Base-by-base conservation (phyloP, 2,113 vertebrate species). In the Phyllopteryx taeniolatus region DNA sequence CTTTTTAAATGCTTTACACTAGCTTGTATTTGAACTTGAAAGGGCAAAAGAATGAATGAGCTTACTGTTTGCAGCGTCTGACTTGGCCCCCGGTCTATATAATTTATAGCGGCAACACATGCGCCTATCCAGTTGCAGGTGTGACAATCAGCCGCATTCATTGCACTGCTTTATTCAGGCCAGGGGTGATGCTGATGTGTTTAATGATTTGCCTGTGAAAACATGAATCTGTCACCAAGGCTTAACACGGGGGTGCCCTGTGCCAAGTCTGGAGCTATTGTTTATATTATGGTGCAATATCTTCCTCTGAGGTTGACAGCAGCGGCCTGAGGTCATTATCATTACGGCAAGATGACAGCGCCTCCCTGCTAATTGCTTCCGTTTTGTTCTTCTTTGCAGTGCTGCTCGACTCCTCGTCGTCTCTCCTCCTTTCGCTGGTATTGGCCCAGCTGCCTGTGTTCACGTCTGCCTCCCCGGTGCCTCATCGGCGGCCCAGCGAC, bases 401-500 rank as follows among this genome's bases (percentile, higher is more conserved):
- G 91, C 87, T 93, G 81, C 85, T 90, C 19, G 91, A 92, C 86
- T 91, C 92, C 88, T 91, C 92, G 85, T 91, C 90, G 0, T 92
- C 91, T 15, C 90, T 94, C 70, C 89, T 93, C 79, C 77, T 93
- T 79, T 92, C 90, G 63, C 88, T 94, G 86, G 89, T 93, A 72
- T 84, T 94, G 91, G 91, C 92, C 49, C 92, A 93, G 71, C 86
- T 93, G 78, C 88, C 91, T 1, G 77, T 92, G n/a, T 88, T 93
- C 80, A 87, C 90, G 27, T 88, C 80, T 66, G 88, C 90, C 62
- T 79, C 88, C 10, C 91, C 92, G 12, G 79, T 88, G 20, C 88
- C 87, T 8, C 81, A 78, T n/a, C 81, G 91, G 79, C 80, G 87
- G 63, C 57, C 80, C 62, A 88, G 66, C 27, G 93, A 94, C 70